phyloP scores from a whole-genome alignment of 2,888 invertebrate genomes.

The Meloe dianella region DNA sequence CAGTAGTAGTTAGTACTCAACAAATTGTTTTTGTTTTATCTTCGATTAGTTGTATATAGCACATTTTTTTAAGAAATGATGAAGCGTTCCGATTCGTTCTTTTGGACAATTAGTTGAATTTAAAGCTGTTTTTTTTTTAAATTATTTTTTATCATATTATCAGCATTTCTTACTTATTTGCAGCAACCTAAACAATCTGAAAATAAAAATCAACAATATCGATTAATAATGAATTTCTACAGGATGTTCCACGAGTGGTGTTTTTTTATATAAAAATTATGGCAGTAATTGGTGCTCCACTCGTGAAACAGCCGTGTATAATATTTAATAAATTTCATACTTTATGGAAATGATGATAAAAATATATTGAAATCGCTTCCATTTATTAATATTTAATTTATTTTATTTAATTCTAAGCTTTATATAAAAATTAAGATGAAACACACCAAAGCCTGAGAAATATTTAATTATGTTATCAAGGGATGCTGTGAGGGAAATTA shows the following conservation, averaged over 20 bases:
- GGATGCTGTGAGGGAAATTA: conserved; percentile 50
- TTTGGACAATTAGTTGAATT: conserved; percentile 21
- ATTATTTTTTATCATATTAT: no score
- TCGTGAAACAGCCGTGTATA: no score
- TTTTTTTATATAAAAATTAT: no score
- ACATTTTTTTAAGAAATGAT: conserved; percentile 25
- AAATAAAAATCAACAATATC: conserved; percentile 14
- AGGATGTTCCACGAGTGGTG: no score
- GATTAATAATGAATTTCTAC: no score
- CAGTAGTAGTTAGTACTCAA: neutral
- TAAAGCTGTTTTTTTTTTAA: conserved; percentile 25
- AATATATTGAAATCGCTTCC: conserved; percentile 33
- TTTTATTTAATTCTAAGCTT: conserved; percentile 43
- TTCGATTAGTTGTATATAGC: conserved; percentile 19
- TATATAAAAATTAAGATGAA: conserved; percentile 49
- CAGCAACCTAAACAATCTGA: conserved; percentile 33
- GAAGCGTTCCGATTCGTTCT: conserved; percentile 32
- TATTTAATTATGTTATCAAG: conserved; percentile 34
- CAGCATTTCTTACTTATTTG: conserved; percentile 31
- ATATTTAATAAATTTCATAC: conserved; percentile 14
- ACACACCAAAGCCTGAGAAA: conserved; percentile 55
- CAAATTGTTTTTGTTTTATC: neutral
- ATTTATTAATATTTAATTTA: conserved; percentile 40
- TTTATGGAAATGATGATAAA: conserved; percentile 19
- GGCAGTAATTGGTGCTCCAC: no score